phyloP scores from a whole-genome alignment of 1,140 invertebrate species.

The Leptinotarsa texana region DNA sequence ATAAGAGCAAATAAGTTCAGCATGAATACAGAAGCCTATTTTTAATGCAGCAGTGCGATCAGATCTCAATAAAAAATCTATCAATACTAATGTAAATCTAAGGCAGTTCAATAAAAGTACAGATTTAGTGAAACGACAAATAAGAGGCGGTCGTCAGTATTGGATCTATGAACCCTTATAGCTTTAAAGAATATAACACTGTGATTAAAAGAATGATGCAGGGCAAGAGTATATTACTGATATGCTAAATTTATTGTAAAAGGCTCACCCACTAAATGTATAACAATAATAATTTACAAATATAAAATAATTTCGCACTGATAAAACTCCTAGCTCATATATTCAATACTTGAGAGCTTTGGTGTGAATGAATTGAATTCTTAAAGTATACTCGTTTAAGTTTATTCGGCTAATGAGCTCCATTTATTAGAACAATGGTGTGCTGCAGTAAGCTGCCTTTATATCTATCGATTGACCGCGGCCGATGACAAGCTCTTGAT shows the following conservation, averaged over 20 bases:
- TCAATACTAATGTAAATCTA: slow-evolving; percentile 26
- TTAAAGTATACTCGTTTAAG: slow-evolving; percentile 24
- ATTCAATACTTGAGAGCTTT: slow-evolving; percentile 25
- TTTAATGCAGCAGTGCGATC: slow-evolving; percentile 8
- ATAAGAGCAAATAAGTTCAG: slow-evolving; percentile 39
- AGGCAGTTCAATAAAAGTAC: slow-evolving; percentile 6
- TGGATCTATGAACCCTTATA: neutral
- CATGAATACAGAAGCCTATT: slow-evolving; percentile 15
- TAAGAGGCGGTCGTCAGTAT: neutral
- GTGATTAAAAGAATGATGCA: no score
- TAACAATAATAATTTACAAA: slow-evolving; percentile 37
- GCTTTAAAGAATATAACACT: no score
- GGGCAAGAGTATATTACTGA: no score
- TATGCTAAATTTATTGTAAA: no score
- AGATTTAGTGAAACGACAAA: slow-evolving; percentile 20
- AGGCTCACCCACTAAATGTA: neutral
- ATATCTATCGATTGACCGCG: neutral
- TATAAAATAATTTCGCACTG: slow-evolving; percentile 34
- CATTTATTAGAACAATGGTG: slow-evolving; percentile 15
- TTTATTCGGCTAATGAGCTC: slow-evolving; percentile 28
- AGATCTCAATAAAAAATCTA: slow-evolving; percentile 9
- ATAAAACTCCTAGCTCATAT: slow-evolving; percentile 16
- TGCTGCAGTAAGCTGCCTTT: slow-evolving; percentile 9
- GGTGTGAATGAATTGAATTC: slow-evolving; percentile 24
- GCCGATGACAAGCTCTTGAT: neutral